phyloP scores from a whole-genome alignment of 2,113 vertebrate species.

The Climacteris rufus region DNA sequence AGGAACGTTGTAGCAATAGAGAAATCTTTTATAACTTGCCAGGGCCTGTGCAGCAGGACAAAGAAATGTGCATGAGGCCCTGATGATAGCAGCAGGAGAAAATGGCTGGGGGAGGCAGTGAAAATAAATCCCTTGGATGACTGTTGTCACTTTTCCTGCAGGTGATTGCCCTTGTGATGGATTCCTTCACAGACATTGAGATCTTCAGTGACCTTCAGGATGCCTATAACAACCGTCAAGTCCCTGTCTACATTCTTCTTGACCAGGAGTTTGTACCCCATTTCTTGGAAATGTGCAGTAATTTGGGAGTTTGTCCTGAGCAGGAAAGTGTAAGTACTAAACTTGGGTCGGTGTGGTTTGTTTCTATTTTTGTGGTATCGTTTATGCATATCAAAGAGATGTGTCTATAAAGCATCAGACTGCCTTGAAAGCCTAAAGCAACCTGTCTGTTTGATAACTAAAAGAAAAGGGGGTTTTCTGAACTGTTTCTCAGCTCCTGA shows the following conservation, averaged over 20 bases:
- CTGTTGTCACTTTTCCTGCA: conserved; percentile 27
- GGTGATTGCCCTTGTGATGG: conserved; percentile 96
- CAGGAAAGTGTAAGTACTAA: conserved; percentile 81
- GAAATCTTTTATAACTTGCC: background rate
- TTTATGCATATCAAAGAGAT: background rate
- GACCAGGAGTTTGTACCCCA: conserved; percentile 80
- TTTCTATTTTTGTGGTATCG: background rate
- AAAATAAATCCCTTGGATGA: background rate
- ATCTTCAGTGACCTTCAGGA: conserved; percentile 93
- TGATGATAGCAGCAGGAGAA: background rate
- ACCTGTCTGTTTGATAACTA: background rate
- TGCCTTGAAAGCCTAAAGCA: background rate
- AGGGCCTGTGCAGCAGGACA: background rate
- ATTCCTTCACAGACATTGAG: conserved; percentile 92
- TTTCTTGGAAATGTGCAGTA: conserved; percentile 92
- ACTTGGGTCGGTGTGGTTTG: background rate
- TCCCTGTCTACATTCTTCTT: conserved; percentile 93
- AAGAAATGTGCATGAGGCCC: background rate
- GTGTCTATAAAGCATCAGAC: background rate
- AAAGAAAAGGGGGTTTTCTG: background rate
- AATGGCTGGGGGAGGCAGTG: background rate
- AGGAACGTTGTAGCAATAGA: background rate
- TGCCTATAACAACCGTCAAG: conserved; percentile 74
- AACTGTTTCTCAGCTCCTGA: background rate
- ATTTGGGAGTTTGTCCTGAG: conserved; percentile 80